These are phyloP conservation scores for Scrobipalpa costella DNA, from an alignment of 2,888 invertebrate genomes.

Conservation along the genomic window DNA sequence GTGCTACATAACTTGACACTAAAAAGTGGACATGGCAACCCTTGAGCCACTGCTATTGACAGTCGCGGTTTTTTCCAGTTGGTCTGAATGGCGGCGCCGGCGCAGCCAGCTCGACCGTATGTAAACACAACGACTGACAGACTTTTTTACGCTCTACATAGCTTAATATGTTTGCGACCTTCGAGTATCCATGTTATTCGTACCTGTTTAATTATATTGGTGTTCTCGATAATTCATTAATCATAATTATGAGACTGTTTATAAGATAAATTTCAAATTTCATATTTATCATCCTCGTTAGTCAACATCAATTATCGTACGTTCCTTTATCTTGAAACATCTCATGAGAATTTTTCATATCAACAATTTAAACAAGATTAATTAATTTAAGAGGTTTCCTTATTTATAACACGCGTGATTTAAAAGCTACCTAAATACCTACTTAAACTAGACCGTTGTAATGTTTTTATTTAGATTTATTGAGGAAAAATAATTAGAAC, in stretches of 20 bases:
- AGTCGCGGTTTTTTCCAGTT: constrained; percentile 59
- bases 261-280: neutral
- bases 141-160: constrained; percentile 18
- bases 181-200: neutral
- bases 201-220: constrained; percentile 1
- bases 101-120: constrained; percentile 12
- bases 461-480: no score
- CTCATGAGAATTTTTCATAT: no score
- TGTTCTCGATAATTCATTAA: neutral
- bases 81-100: constrained; percentile 29
- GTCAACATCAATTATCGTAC: no score
- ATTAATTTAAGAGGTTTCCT: no score
- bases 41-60: constrained; percentile 33
- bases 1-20: no score
- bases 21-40: neutral
- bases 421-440: no score
- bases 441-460: no score
- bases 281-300: neutral
- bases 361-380: no score
- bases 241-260: neutral
- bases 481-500: no score
- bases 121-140: constrained; percentile 10
- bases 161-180: constrained; percentile 3
- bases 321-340: no score
- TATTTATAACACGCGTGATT: no score